Percentiles rank a stretch among this genome's conserved stretches.
phyloP scores from a whole-genome alignment of 1,140 invertebrate species.

The Drosophila mayri region DNA sequence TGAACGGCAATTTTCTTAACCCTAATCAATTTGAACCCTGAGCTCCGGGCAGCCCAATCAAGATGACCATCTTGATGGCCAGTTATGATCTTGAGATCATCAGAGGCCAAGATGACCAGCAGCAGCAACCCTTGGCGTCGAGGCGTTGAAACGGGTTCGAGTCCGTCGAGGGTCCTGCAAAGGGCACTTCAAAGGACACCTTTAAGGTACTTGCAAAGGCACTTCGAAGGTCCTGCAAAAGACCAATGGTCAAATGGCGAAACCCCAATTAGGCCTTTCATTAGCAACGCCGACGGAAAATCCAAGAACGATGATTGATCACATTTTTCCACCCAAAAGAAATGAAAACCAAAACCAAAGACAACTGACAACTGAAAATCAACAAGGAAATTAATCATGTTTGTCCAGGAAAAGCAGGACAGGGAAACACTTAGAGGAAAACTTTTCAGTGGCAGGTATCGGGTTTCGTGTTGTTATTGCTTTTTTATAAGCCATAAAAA shows the following conservation, averaged over 20 bases:
- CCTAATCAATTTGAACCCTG: conserved; percentile 68
- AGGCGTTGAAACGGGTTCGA: conserved; percentile 25
- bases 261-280: conserved; percentile 76
- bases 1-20: conserved; percentile 16
- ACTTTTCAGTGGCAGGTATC: conserved; percentile 8
- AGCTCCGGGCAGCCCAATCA: conserved; percentile 24
- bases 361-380: conserved; percentile 51
- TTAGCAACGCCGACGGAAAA: conserved; percentile 41
- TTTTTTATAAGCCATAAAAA: conserved; percentile 81
- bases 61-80: conserved; percentile 40
- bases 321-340: conserved; percentile 18
- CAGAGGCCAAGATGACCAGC: conserved; percentile 26
- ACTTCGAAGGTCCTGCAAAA: conserved; percentile 24
- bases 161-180: neutral
- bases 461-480: conserved; percentile 71
- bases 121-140: conserved; percentile 38
- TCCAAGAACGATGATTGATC: conserved; percentile 64
- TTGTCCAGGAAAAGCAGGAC: conserved; percentile 21
- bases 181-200: neutral
- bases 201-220: neutral
- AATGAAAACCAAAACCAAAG: neutral
- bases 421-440: conserved; percentile 13
- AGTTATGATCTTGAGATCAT: conserved; percentile 19
- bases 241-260: conserved; percentile 71
- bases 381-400: conserved; percentile 72